phyloP scores from a whole-genome alignment of 2,113 vertebrate genomes.

The Otolemur garnettii region DNA sequence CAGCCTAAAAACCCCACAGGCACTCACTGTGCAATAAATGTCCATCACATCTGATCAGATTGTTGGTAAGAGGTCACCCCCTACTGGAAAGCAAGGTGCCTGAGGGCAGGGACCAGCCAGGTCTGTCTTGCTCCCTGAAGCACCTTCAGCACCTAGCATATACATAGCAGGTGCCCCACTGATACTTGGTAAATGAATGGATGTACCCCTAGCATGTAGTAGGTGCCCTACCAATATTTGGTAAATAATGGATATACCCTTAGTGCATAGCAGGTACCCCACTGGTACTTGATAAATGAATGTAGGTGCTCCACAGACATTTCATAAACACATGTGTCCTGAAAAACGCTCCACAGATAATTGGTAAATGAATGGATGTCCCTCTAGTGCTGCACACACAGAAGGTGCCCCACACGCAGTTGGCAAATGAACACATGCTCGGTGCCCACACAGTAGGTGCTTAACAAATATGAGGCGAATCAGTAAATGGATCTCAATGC shows the following conservation, averaged over 20 bases:
- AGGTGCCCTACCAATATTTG: background rate
- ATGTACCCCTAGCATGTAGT: background rate
- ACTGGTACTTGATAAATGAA: background rate
- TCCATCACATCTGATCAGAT: accelerated
- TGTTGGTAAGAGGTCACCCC: background rate
- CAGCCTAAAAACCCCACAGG: background rate
- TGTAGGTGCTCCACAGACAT: background rate
- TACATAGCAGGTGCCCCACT: background rate
- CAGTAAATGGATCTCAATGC: background rate
- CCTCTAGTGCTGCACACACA: background rate
- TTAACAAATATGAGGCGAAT: background rate
- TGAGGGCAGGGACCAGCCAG: background rate
- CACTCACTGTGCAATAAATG: background rate
- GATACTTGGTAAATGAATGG: background rate
- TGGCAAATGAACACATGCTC: background rate
- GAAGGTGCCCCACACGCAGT: background rate
- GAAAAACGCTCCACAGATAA: background rate
- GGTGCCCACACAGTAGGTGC: background rate
- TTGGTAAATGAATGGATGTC: background rate
- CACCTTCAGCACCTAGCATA: accelerated
- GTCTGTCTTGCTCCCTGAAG: background rate
- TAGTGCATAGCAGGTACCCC: background rate
- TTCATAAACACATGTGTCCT: background rate
- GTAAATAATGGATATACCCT: background rate
- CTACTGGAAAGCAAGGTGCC: background rate